These are phyloP conservation scores for Junonia oenone DNA, from an alignment of 2,888 invertebrate species.

Conservation along the genomic window DNA sequence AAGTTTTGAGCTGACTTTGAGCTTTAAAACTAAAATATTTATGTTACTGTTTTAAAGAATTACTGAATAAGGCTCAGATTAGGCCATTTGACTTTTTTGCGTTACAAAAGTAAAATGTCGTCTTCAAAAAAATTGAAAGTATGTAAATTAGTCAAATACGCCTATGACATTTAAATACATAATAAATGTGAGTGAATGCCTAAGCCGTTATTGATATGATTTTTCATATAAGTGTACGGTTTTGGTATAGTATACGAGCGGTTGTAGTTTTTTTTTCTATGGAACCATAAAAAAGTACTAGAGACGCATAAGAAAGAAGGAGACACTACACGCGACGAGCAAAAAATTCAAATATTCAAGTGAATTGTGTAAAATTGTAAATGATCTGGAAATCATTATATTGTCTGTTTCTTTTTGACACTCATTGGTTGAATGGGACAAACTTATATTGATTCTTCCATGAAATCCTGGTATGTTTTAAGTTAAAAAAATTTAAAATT, in stretches of 20 bases:
- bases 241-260: not conserved
- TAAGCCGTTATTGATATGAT: constrained; percentile 20
- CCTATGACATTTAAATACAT: not conserved
- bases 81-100: constrained; percentile 13
- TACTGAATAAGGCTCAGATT: constrained; percentile 35
- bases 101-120: no score
- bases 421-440: no score
- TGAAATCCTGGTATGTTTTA: no score
- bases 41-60: constrained; percentile 24
- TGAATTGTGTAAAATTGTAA: no score
- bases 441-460: no score
- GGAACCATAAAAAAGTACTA: not conserved
- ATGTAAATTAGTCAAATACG: no score
- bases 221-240: constrained; percentile 5
- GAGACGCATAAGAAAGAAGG: not conserved
- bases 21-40: constrained; percentile 65
- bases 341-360: not conserved
- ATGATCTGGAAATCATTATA: no score
- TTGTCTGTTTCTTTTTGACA: no score
- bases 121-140: no score
- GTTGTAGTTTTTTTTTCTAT: not conserved
- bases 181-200: constrained; percentile 37
- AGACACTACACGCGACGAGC: not conserved
- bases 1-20: constrained; percentile 75
- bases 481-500: not conserved